Evolutionary conservation across 2,797 vertebrate genomes (phyloP).

Genomic region (Acanthurus lineatus): DNA sequence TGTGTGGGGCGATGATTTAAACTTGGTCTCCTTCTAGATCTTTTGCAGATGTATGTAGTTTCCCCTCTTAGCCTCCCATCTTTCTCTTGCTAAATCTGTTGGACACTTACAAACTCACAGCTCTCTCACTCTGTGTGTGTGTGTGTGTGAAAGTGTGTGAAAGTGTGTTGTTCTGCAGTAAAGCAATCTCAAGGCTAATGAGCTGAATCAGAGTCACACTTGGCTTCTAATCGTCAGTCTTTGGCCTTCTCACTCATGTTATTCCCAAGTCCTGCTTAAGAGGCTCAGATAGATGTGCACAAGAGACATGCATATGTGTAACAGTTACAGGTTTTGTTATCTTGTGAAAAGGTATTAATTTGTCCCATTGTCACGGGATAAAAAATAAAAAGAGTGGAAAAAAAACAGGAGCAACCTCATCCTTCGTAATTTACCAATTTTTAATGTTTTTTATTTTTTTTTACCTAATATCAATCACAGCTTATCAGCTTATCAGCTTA

Average conservation of each 20-base stretch:
- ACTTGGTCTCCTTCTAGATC: constrained; percentile 27
- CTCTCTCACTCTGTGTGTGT: too few relatives aligned
- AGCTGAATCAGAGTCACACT: constrained; percentile 35
- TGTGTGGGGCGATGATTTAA: constrained; percentile 36
- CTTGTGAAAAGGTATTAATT: background rate
- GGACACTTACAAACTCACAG: too few relatives aligned
- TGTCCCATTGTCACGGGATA: too few relatives aligned
- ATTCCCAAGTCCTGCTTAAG: constrained; percentile 7
- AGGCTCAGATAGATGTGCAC: background rate
- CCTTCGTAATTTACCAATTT: too few relatives aligned
- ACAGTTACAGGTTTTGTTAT: background rate
- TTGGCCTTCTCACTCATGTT: constrained; percentile 4
- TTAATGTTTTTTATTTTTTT: too few relatives aligned
- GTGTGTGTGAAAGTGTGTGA: background rate
- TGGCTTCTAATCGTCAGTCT: constrained; percentile 2
- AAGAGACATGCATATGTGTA: background rate
- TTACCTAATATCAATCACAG: too few relatives aligned
- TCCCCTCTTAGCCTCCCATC: too few relatives aligned
- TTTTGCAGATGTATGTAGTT: constrained; percentile 17
- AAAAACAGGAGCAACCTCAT: too few relatives aligned
- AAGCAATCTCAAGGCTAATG: constrained; percentile 29
- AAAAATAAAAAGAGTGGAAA: too few relatives aligned
- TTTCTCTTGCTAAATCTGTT: too few relatives aligned
- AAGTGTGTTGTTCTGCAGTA: constrained; percentile 12
- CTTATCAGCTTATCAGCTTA: too few relatives aligned